Conservation (phyloP, 2,888 invertebrate genomes). For the Cosmia pyralina region DNA sequence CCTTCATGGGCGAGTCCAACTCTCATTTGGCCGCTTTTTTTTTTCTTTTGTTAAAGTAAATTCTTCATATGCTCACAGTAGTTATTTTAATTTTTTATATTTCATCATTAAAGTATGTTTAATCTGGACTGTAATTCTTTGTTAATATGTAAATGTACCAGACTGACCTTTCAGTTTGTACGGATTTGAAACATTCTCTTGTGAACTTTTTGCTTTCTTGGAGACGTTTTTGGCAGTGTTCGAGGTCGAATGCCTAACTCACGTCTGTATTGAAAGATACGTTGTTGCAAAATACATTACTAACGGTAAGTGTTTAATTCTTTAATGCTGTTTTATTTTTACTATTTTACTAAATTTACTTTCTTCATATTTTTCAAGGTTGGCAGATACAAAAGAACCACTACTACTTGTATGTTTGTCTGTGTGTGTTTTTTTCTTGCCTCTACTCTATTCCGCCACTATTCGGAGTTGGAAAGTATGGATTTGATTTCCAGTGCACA, state of each 20-base stretch:
- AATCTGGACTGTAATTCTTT: constrained; percentile 10
- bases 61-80: background rate
- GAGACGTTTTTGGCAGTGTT: constrained; percentile 85
- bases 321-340: constrained; percentile 29
- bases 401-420: constrained; percentile 76
- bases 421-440: constrained; percentile 78
- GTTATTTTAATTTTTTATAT: background rate
- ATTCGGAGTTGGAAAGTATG: constrained; percentile 81
- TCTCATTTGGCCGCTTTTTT: no score
- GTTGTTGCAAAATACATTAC: constrained; percentile 81
- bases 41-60: constrained; percentile 14
- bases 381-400: constrained; percentile 78
- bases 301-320: constrained; percentile 77
- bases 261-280: constrained; percentile 87
- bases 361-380: constrained; percentile 73
- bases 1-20: no score
- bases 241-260: constrained; percentile 85
- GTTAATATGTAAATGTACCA: no score
- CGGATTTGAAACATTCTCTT: constrained; percentile 76
- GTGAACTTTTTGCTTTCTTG: constrained; percentile 78
- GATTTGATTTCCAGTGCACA: constrained; percentile 82
- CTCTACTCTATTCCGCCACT: constrained; percentile 82
- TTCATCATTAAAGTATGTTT: constrained; percentile 2
- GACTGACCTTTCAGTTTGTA: constrained; percentile 73
- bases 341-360: constrained; percentile 22